Percentiles rank a stretch among this genome's conserved stretches.
Conservation (phyloP, 2,113 vertebrate genomes). For the Xyliphius kryptos region DNA sequence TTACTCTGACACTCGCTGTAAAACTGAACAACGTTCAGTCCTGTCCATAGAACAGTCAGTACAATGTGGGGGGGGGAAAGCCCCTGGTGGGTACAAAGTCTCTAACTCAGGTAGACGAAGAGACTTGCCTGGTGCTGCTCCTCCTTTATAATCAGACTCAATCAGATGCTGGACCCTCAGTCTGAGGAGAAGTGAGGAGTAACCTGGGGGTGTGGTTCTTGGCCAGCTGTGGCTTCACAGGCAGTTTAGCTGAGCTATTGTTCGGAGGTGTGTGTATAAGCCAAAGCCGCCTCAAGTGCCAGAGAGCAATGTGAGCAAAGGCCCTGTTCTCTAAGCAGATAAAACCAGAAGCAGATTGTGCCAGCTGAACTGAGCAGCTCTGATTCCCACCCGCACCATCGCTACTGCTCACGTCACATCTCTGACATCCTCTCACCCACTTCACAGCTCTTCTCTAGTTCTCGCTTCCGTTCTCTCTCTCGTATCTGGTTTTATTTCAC, state of each 20-base stretch:
- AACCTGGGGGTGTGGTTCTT: constrained; percentile 35
- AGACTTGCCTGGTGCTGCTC: constrained; percentile 36
- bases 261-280: constrained; percentile 32
- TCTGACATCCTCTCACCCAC: neutral
- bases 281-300: constrained; percentile 47
- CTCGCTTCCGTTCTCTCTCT: neutral
- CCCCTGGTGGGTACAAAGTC: constrained; percentile 21
- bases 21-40: neutral
- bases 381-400: constrained; percentile 22
- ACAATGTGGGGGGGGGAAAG: constrained; percentile 32
- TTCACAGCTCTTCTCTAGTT: constrained; percentile 5
- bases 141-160: constrained; percentile 29
- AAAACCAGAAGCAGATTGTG: too few relatives aligned
- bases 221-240: constrained; percentile 29
- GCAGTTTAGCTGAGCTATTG: constrained; percentile 23
- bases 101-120: constrained; percentile 39
- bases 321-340: constrained; percentile 18
- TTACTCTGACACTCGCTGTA: too few relatives aligned
- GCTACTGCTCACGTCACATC: too few relatives aligned
- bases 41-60: constrained; percentile 12
- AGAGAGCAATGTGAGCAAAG: constrained; percentile 32
- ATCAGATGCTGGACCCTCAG: constrained; percentile 31
- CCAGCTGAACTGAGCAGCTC: constrained; percentile 29
- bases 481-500: neutral
- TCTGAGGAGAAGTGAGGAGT: constrained; percentile 18